Evolutionary conservation across 2,888 invertebrate species (phyloP).

Genomic region (Craniophora ligustri): DNA sequence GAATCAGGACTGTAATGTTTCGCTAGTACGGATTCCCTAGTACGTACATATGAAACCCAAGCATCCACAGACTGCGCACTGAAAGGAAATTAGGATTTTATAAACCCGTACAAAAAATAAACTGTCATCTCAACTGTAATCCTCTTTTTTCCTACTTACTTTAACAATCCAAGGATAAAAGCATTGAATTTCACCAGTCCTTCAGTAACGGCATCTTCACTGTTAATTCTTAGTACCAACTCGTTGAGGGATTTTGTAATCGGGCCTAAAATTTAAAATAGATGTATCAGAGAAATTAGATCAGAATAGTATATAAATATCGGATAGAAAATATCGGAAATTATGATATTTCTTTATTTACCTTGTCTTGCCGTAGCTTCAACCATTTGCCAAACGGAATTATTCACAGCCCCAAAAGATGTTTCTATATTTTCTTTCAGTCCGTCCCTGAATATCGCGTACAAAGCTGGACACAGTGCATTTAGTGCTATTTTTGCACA

Average conservation of each 20-base stretch:
- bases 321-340: background rate
- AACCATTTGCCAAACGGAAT: slow-evolving; percentile 96
- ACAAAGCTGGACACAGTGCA: slow-evolving; percentile 94
- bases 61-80: slow-evolving; percentile 96
- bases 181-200: slow-evolving; percentile 96
- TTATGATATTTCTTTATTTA: slow-evolving; percentile 45
- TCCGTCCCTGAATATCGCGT: slow-evolving; percentile 95
- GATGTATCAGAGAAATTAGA: background rate
- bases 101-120: background rate
- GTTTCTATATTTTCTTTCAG: slow-evolving; percentile 94
- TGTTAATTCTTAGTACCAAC: slow-evolving; percentile 94
- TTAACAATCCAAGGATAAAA: slow-evolving; percentile 95
- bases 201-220: slow-evolving; percentile 94
- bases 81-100: slow-evolving; percentile 37
- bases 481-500: slow-evolving; percentile 93
- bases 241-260: slow-evolving; percentile 95
- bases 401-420: slow-evolving; percentile 95
- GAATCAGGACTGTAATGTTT: slow-evolving; percentile 94
- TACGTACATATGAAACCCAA: slow-evolving; percentile 95
- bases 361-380: slow-evolving; percentile 96
- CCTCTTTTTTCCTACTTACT: slow-evolving; percentile 87
- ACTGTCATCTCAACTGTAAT: background rate
- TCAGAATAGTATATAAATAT: background rate
- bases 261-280: slow-evolving; percentile 86
- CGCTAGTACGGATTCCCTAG: slow-evolving; percentile 93